Evolutionary conservation across 2,888 invertebrate genomes (phyloP).

Genomic region (Achlya flavicornis): DNA sequence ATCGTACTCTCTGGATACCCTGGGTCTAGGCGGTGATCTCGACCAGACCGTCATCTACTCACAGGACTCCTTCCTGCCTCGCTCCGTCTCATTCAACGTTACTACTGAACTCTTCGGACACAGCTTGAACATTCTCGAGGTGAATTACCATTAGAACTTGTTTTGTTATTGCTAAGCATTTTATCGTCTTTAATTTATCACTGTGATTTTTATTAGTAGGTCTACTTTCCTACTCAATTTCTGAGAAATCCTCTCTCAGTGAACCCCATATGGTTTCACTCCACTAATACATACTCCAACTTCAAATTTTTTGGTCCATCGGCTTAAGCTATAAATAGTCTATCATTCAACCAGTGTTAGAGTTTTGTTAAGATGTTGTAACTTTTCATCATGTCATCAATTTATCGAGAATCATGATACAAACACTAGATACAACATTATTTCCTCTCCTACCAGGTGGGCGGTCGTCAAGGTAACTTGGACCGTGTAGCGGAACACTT

Average conservation of each 20-base stretch:
- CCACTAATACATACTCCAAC: too few species aligned
- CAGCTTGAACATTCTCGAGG: slow-evolving; percentile 89
- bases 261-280: too few species aligned
- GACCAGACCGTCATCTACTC: slow-evolving; percentile 92
- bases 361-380: too few species aligned
- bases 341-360: too few species aligned
- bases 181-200: too few species aligned
- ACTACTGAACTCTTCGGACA: slow-evolving; percentile 92
- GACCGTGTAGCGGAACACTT: slow-evolving; percentile 89
- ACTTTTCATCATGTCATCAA: not conserved
- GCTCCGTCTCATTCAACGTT: slow-evolving; percentile 88
- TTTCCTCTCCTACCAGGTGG: slow-evolving; percentile 65
- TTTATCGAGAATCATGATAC: not conserved
- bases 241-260: too few species aligned
- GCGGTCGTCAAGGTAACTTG: slow-evolving; percentile 90
- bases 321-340: too few species aligned
- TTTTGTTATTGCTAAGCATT: too few species aligned
- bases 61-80: slow-evolving; percentile 91
- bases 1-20: slow-evolving; percentile 87
- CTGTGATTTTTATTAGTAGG: too few species aligned
- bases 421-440: not conserved
- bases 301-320: too few species aligned
- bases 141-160: slow-evolving; percentile 45
- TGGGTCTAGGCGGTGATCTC: slow-evolving; percentile 87
- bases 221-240: too few species aligned